Base-by-base conservation (phyloP, 2,888 invertebrate genomes). In the Monochamus alternatus region DNA sequence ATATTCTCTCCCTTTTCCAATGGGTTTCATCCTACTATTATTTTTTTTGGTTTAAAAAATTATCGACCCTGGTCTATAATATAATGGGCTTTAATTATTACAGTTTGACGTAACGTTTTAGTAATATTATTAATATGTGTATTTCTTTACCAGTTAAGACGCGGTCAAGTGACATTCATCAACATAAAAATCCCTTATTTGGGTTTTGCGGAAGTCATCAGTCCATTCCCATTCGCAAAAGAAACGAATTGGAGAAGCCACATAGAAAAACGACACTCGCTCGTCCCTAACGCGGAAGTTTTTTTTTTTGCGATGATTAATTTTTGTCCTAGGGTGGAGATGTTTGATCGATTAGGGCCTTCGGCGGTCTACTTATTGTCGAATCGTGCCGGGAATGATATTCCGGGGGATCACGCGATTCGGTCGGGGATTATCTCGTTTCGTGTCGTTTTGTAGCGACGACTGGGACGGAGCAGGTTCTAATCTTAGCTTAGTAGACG, bases 321-420 rank as follows among this genome's bases (percentile, higher is more conserved):
- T 73, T 58, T 47, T 30, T 58, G 44, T 47, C 30, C 12, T 47
- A 47, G 12, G 9, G 51, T 31, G 51, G 38, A 65, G 58, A 73
- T 59, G 72, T 73, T 73, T 65, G 72, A 73, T 73, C 72, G 72
- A 73, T 73, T 65, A 30, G 47, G 52, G 22, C 14, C 55, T 51
- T 71, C 51, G n/a, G 22, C 43, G 72, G 65, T 58, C 58, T 73
- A 64, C 59, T 73, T 73, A 73, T 73, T 65, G 72, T 73, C 59
- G 64, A 65, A 58, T 65, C 72, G 72, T 73, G 72, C 65, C 38
- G 10, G 14, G 72, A 73, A 73, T 73, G n/a, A 44, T 47, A 38
- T 52, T 43, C 43, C 22, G 31, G 22, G 22, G 32, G 52, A 71
- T 63, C 71, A 71, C 64, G 71, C 71, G 38, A 71, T 32, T 7